Evolutionary conservation across 2,888 invertebrate species (phyloP), one percentile per base, ranked within the genome.

Genomic region (Leptogaster cylindrica): DNA sequence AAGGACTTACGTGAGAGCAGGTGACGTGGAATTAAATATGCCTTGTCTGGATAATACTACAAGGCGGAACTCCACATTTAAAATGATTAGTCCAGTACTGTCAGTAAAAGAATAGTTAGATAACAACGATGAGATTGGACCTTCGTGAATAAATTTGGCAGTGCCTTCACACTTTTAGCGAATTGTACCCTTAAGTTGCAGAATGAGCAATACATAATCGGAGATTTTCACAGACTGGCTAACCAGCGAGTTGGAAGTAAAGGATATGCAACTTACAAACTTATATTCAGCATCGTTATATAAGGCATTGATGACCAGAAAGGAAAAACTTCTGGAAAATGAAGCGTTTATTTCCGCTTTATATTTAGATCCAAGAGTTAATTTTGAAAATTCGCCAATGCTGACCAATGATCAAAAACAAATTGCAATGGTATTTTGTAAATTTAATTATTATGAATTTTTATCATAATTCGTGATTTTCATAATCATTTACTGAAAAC

Each of bases 211-310:
- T 31, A 50, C 61, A n/a, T 65, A 55, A 36, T 66, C 10, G 58
- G 66, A 39, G 68, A 68, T 20, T 68, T 70, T 63, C 68, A 66
- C n/a, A 25, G 71, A 71, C 36, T 71, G 68, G 71, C 25, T 71
- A 2, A 18, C 16, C 8, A 67, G 68, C 55, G 71, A 71, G 65
- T 39, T 68, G 36, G 66, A 68, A 66, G 14, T 68, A 20, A 64
- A 65, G 20, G 64, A 67, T n/a, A n/a, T n/a, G n/a, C n/a, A n/a
- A n/a, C n/a, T n/a, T n/a, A n/a, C n/a, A 10, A 69, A 69, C 7
- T 31, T 31, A 41, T 66, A 67, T 18, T 25, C 52, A 12, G 16
- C 14, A 33, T 33, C 7, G n/a, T 18, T 31, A 28, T 27, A 50
- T 10, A 25, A 46, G 14, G 66, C 68, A 4, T 66, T 70, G 66